Evolutionary conservation across 2,113 vertebrate genomes (phyloP).

Genomic region (Drymodes brunneopygia): DNA sequence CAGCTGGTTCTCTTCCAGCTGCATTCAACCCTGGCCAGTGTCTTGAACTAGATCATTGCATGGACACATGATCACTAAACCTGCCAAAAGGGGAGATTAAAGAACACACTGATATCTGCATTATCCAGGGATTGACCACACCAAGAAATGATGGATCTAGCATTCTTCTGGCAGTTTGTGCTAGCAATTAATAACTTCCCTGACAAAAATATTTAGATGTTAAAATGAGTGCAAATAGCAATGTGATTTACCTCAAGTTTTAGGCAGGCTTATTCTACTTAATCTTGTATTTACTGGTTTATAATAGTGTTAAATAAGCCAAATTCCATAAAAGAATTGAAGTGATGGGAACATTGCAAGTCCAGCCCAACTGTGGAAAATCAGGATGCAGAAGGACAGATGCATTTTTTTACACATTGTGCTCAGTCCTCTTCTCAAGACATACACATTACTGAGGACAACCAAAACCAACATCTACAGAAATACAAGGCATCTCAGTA

Average conservation of each 20-base stretch:
- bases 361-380: neutral
- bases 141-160: neutral
- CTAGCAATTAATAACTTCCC: neutral
- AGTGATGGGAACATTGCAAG: neutral
- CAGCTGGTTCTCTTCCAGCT: slow-evolving; percentile 7
- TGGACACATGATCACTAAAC: neutral
- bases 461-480: neutral
- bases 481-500: neutral
- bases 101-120: neutral
- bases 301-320: neutral
- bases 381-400: neutral
- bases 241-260: neutral
- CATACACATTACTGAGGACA: neutral
- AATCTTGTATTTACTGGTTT: neutral
- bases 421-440: neutral
- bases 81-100: slow-evolving; percentile 3
- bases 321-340: neutral
- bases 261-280: neutral
- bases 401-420: neutral
- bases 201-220: neutral
- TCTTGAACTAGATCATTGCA: neutral
- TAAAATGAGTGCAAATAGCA: neutral
- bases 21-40: neutral
- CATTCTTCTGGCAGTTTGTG: neutral
- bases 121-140: neutral